Conservation (phyloP, 2,888 invertebrate species). For the Tupiocoris notatus region DNA sequence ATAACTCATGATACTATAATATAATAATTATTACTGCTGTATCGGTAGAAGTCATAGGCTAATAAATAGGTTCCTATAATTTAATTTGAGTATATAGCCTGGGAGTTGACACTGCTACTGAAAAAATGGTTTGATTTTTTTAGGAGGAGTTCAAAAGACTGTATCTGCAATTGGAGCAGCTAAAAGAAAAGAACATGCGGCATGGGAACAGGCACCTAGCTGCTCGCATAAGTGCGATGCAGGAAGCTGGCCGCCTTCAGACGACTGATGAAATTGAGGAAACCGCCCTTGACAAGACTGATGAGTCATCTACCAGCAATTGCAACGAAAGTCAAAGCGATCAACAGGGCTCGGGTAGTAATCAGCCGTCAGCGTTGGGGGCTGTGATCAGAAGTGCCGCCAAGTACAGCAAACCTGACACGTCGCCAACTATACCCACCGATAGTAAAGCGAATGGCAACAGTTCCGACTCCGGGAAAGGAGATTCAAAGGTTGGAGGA, state of each 20-base stretch:
- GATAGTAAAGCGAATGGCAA: not conserved
- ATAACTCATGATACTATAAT: too few species aligned
- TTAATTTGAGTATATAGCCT: too few species aligned
- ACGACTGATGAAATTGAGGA: constrained; percentile 43
- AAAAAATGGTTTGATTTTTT: constrained; percentile 41
- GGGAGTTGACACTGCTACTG: not conserved
- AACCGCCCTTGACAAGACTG: constrained; percentile 15
- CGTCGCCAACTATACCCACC: not conserved
- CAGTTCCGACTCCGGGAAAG: not conserved
- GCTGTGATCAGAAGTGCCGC: too few species aligned
- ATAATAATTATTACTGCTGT: too few species aligned
- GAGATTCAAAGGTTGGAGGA: not conserved
- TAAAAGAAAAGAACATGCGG: constrained; percentile 76
- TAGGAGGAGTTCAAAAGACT: constrained; percentile 81
- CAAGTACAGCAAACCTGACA: not conserved
- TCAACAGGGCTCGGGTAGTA: not conserved
- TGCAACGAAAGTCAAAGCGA: not conserved
- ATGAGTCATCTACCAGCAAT: not conserved
- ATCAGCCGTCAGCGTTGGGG: not conserved
- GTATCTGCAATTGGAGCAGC: constrained; percentile 73
- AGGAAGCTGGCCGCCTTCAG: constrained; percentile 65
- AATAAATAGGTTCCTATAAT: too few species aligned
- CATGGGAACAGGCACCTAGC: constrained; percentile 71
- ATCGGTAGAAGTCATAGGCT: too few species aligned
- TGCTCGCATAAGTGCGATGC: constrained; percentile 76